Base-by-base conservation (phyloP, 2,113 vertebrate genomes). In the Lynx canadensis region DNA sequence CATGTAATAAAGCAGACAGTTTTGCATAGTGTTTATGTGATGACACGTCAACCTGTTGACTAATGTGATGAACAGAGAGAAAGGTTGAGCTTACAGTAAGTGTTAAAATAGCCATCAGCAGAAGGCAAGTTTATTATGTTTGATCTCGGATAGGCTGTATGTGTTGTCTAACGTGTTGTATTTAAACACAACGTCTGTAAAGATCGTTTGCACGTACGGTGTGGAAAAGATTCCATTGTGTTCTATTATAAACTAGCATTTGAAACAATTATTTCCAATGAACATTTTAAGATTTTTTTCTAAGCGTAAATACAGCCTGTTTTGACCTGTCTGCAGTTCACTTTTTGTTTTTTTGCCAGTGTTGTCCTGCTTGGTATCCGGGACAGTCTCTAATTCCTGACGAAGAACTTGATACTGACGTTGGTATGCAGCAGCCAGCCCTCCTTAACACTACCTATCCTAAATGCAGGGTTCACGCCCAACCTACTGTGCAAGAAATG, bases 381-480 rank as follows among this genome's bases (percentile, higher is more conserved):
- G 96, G 96, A 95, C 98, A 98, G 97, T 95, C 95, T 97, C 95
- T 98, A 97, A 98, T 98, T 97, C 97, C 97, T 95, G 97, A 95
- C 0, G 97, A 98, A 98, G 98, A 98, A 97, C 97, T 98, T 98
- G 97, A 96, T 97, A 97, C 98, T 98, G 98, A 98, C 84, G 95
- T 97, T 97, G 97, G 97, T 97, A 95, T 95, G 94, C 97, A 97
- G 97, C 97, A 98, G 91, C 95, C 97, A 97, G 94, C 65, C 87
- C 88, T 97, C 97, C 90, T 96, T 97, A 98, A 97, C 94, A 98
- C 97, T 98, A 71, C 98, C 97, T 97, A 96, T 97, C 97, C 97
- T 95, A 98, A 98, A 97, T 98, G 87, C 95, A 98, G 96, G 98
- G 96, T 97, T 98, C 97, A 98, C 97, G 96, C 94, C 21, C 80